phyloP scores from a whole-genome alignment of 2,113 vertebrate genomes.

The Carassius auratus region DNA sequence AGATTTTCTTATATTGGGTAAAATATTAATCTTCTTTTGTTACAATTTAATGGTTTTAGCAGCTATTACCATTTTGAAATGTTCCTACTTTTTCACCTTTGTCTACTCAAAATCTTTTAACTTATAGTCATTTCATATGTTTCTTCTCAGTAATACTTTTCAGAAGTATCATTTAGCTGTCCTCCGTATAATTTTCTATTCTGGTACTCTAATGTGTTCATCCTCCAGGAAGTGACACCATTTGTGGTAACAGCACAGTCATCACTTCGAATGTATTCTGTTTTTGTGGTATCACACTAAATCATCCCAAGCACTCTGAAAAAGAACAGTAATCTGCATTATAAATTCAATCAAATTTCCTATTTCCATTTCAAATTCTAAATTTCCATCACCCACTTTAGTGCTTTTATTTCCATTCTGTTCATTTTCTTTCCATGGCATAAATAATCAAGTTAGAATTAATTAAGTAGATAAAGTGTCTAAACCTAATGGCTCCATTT shows the following conservation, averaged over 20 bases:
- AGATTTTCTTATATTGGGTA: neutral
- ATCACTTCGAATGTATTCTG: neutral
- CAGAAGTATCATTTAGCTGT: too few species aligned
- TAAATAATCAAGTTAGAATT: neutral
- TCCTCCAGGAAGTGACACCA: neutral
- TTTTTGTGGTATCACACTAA: neutral
- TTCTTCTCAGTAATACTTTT: too few species aligned
- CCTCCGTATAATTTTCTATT: neutral
- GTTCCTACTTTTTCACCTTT: neutral
- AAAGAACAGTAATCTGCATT: neutral
- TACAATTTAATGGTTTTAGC: neutral
- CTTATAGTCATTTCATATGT: neutral
- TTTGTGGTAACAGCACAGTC: neutral
- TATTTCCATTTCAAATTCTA: neutral
- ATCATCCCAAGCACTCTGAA: neutral
- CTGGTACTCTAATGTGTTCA: neutral
- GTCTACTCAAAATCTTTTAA: neutral
- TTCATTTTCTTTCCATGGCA: neutral
- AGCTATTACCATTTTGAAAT: neutral
- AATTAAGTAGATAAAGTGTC: neutral
- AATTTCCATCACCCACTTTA: neutral
- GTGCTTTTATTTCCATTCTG: neutral
- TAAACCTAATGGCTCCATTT: neutral
- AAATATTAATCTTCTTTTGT: neutral
- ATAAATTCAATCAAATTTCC: too few species aligned